phyloP scores from a whole-genome alignment of 2,797 vertebrate species.

The Bradypus variegatus region DNA sequence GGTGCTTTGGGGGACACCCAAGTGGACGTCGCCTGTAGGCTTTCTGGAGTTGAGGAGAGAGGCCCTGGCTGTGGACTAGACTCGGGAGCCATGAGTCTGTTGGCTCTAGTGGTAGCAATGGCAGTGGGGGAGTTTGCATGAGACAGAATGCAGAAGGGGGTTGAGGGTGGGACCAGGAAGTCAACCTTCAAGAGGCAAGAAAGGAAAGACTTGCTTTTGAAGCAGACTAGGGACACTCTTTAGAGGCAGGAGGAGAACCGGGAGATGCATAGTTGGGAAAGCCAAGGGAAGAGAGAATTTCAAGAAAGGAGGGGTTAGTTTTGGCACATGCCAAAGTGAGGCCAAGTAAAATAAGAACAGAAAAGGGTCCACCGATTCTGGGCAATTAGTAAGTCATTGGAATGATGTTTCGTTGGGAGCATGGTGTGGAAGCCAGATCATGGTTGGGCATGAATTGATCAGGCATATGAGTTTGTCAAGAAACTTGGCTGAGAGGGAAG shows the following conservation, averaged over 20 bases:
- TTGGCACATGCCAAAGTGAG: background rate
- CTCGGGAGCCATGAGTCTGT: background rate
- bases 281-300: background rate
- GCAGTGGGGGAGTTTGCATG: background rate
- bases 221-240: background rate
- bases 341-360: background rate
- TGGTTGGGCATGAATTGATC: background rate
- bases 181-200: background rate
- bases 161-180: background rate
- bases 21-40: background rate
- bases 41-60: background rate
- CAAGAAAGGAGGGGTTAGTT: background rate
- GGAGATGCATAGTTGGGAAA: background rate
- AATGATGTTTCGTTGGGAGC: background rate
- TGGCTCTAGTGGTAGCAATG: background rate
- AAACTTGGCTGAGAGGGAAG: background rate
- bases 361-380: background rate
- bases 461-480: background rate
- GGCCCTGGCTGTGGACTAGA: background rate
- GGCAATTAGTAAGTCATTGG: background rate
- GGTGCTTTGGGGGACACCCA: background rate
- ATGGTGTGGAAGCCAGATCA: background rate
- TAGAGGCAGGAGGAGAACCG: background rate
- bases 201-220: background rate
- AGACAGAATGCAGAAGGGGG: background rate